Conservation (phyloP, 2,888 invertebrate genomes). For the Cyclophora punctaria region DNA sequence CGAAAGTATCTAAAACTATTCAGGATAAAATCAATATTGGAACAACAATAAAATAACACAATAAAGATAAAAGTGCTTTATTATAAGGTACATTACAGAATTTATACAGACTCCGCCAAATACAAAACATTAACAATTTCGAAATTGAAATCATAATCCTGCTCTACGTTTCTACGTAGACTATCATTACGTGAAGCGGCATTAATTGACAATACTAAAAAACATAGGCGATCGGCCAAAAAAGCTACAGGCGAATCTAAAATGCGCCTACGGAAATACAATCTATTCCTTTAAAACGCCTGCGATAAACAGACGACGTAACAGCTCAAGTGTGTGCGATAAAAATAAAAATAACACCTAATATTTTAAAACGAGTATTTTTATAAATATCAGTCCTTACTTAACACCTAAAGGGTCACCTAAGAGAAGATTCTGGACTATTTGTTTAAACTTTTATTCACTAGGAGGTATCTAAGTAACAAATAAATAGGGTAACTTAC, state of each 20-base stretch:
- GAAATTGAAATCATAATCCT: conserved; percentile 36
- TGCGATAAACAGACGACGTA: no score
- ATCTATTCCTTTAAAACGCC: neutral
- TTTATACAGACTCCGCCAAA: conserved; percentile 64
- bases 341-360: conserved; percentile 16
- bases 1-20: no score
- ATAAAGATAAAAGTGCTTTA: conserved; percentile 62
- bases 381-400: conserved; percentile 69
- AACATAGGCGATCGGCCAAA: neutral
- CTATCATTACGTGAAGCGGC: conserved; percentile 25
- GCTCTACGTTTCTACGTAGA: conserved; percentile 27
- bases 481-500: conserved; percentile 60
- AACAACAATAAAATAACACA: conserved; percentile 25
- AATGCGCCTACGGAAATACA: conserved; percentile 2
- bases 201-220: conserved; percentile 20
- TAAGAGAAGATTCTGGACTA: conserved; percentile 28
- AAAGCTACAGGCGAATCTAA: neutral
- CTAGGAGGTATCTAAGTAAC: conserved; percentile 42
- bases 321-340: conserved; percentile 13
- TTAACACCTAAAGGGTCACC: conserved; percentile 54
- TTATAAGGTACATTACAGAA: conserved; percentile 58
- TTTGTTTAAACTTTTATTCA: conserved; percentile 20
- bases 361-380: conserved; percentile 37
- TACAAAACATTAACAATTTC: conserved; percentile 64
- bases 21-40: no score